Evolutionary conservation across 2,888 invertebrate species (phyloP), one percentile per base, ranked within the genome.

Genomic region (Nephrotoma appendiculata): DNA sequence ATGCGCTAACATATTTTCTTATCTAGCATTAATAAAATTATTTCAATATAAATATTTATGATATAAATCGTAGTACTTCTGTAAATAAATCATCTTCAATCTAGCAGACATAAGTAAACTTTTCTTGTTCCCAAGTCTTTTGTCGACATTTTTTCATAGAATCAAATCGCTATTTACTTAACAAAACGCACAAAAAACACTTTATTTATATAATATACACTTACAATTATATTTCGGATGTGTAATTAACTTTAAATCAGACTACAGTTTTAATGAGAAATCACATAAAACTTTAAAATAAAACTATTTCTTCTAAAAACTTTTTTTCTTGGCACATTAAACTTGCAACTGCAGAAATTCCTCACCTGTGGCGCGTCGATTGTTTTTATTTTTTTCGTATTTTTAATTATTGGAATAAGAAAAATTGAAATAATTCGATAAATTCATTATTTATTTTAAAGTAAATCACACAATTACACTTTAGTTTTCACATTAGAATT

Each of bases 291-390:
- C 87, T 86, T 87, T 86, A 86, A 87, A 57, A 5, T 19, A 71
- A 52, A 71, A 31, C 31, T 71, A 71, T 71, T 71, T 71, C 9
- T 71, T 31, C 6, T 2, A 31, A 71, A 71, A 71, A 71, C 19
- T 31, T 87, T 87, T 87, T 87, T 87, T 87, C 87, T 87, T 88
- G 87, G 87, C 87, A 88, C 87, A 88, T 87, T 87, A 86, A 87
- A 87, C 85, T 87, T 83, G 52, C 85, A 86, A 31, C 19, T 87
- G 86, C 11, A 1, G 0, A 87, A 86, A 88, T 88, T 88, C 87
- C 87, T 87, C 88, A 86, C 85, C 85, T 52, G 44, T 57, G 84
- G 87, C 87, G 87, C 87, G 71, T 6, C 71, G 71, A 31, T 71
- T 31, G 71, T 7, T 71, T 71, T 52, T 31, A 19, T 31, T 31